Base-by-base conservation (phyloP, 2,797 vertebrate genomes). In the Hephaestus fuliginosus region DNA sequence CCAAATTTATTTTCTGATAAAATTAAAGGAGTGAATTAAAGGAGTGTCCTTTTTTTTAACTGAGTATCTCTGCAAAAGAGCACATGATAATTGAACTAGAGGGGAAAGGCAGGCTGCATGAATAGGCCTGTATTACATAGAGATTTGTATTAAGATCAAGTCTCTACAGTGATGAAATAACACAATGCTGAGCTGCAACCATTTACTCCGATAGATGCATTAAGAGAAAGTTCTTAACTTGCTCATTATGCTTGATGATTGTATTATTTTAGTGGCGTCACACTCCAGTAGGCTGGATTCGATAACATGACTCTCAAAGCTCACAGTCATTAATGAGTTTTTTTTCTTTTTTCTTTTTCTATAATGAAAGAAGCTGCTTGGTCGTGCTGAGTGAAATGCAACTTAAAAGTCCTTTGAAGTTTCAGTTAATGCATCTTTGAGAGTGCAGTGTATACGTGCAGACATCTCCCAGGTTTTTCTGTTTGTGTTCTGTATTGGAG, bases 121-220 rank as follows among this genome's bases (percentile, higher is more conserved):
- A 94, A 94, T 94, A 74, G 92, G 83, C 78, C 86, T 89, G 88
- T 88, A 83, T 92, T 89, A 92, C 91, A 91, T 4, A 87, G 88
- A 95, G 93, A 95, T 95, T 94, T 85, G 85, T 81, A 95, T 95
- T 95, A 94, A 95, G 94, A 95, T 95, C 76, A 74, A 88, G 89
- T 80, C 90, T 87, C 81, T 55, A 36, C 88, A 85, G 81, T 82
- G 90, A 89, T 88, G 89, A 91, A 89, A 60, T 75, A 80, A 83
- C 90, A 93, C 92, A 94, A 93, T 90, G 85, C 88, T 86, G 72
- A 63, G 78, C 91, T 83, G 87, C 82, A 87, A 86, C 78, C 92
- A 66, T 90, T 91, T 83, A 80, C 85, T 87, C 79, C 22, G 30
- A 88, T 84, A 81, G 88, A 83, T 80, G 84, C 89, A 86, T 81